These are phyloP conservation scores for Platysternon megacephalum DNA, from an alignment of 2,113 vertebrate species.

Conservation along the genomic window DNA sequence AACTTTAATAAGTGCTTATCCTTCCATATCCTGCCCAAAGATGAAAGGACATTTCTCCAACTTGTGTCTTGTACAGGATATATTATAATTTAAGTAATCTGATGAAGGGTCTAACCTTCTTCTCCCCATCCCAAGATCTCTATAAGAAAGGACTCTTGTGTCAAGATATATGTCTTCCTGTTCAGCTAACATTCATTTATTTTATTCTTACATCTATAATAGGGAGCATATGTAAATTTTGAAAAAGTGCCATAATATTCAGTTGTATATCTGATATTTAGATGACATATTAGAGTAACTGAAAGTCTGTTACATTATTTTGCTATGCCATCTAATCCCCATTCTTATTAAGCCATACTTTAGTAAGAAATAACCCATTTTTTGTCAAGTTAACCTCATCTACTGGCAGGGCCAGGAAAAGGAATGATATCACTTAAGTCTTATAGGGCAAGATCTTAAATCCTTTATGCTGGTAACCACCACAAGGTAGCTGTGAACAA, in stretches of 20 bases:
- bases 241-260: constrained; percentile 27
- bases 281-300: constrained; percentile 41
- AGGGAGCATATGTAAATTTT: constrained; percentile 48
- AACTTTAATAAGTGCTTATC: background rate
- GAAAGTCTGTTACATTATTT: background rate
- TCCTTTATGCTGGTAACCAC: background rate
- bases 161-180: constrained; percentile 41
- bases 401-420: background rate
- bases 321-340: background rate
- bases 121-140: background rate
- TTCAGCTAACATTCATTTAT: constrained; percentile 50
- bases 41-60: background rate
- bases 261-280: constrained; percentile 19
- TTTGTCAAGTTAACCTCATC: background rate
- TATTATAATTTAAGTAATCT: background rate
- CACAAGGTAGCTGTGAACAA: background rate
- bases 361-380: background rate
- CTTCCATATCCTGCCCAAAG: background rate
- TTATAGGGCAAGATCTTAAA: background rate
- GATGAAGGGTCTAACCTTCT: background rate
- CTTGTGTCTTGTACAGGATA: fast-evolving
- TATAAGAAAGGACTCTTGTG: background rate
- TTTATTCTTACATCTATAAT: constrained; percentile 50
- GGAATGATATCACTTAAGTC: background rate
- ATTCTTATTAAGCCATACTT: background rate